Percentiles rank a stretch among this genome's conserved stretches.
Evolutionary conservation across 1,140 invertebrate genomes (phyloP).

Genomic region (Acromyrmex charruanus): DNA sequence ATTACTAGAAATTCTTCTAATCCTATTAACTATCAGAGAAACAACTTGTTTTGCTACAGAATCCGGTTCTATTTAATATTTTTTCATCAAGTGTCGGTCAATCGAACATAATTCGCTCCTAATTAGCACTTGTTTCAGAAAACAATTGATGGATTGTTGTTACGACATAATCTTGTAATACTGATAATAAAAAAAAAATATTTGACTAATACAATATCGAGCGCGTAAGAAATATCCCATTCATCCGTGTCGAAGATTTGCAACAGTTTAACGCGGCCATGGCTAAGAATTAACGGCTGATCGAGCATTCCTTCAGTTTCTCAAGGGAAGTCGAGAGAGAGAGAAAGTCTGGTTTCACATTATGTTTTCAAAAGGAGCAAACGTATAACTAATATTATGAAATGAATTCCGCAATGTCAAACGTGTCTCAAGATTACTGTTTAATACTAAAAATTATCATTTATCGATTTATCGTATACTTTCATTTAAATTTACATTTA

Average conservation of each 20-base stretch:
- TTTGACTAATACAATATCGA: conserved; percentile 18
- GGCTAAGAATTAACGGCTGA: conserved; percentile 42
- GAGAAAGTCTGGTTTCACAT: conserved; percentile 73
- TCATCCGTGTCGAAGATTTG: conserved; percentile 55
- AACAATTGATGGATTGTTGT: conserved; percentile 7
- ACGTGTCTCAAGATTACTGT: conserved; percentile 52
- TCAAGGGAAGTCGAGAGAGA: conserved; percentile 64
- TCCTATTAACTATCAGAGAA: background rate
- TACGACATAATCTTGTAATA: conserved; percentile 20
- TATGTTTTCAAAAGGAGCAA: conserved; percentile 58
- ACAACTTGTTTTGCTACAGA: background rate
- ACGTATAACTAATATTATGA: conserved; percentile 74
- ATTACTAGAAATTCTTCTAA: background rate
- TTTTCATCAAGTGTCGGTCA: background rate
- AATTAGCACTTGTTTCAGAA: conserved; percentile 7
- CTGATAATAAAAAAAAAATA: background rate
- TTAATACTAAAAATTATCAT: conserved; percentile 23
- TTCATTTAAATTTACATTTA: background rate
- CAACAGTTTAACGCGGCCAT: conserved; percentile 58
- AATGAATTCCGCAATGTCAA: conserved; percentile 74
- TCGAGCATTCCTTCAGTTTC: conserved; percentile 59
- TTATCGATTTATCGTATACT: background rate
- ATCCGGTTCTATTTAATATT: background rate
- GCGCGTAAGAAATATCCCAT: conserved; percentile 35
- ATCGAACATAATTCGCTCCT: conserved; percentile 9